These are phyloP conservation scores for Scaptomyza polygonia DNA, from an alignment of 2,888 invertebrate species.

Conservation along the genomic window DNA sequence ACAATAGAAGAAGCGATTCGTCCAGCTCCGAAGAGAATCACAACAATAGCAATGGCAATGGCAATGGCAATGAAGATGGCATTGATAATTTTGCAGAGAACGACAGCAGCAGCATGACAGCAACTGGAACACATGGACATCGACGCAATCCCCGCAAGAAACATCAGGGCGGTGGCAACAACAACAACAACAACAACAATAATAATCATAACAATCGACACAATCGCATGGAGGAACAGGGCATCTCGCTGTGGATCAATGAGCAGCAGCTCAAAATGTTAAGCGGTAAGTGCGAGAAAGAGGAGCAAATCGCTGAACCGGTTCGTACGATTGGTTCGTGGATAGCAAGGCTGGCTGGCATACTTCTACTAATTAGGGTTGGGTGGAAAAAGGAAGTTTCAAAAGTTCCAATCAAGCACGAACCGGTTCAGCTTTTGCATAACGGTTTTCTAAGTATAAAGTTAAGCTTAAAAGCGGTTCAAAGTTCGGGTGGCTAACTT, in stretches of 20 bases:
- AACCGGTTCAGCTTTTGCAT: too few relatives aligned
- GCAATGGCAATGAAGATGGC: constrained; percentile 33
- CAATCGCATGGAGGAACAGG: constrained; percentile 82
- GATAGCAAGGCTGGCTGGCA: too few relatives aligned
- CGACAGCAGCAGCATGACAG: constrained; percentile 48
- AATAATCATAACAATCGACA: constrained; percentile 64
- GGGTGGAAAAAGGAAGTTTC: too few relatives aligned
- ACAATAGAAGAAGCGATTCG: constrained; percentile 55
- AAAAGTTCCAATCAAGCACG: too few relatives aligned
- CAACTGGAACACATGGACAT: constrained; percentile 42
- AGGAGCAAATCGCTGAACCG: not conserved
- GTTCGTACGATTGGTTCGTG: not conserved
- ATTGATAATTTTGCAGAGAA: constrained; percentile 57
- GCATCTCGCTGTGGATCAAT: constrained; percentile 95
- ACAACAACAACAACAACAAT: constrained; percentile 41
- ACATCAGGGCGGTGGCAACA: constrained; percentile 33
- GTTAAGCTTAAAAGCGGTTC: too few relatives aligned
- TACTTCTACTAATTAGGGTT: too few relatives aligned
- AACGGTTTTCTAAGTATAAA: too few relatives aligned
- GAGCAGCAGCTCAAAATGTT: constrained; percentile 96
- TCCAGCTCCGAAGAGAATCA: constrained; percentile 66
- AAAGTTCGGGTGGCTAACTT: too few relatives aligned
- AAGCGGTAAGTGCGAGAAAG: constrained; percentile 87
- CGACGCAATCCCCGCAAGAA: constrained; percentile 57
- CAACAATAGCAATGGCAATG: constrained; percentile 16